phyloP scores from a whole-genome alignment of 2,797 vertebrate genomes.

The Lacerta bilineata region DNA sequence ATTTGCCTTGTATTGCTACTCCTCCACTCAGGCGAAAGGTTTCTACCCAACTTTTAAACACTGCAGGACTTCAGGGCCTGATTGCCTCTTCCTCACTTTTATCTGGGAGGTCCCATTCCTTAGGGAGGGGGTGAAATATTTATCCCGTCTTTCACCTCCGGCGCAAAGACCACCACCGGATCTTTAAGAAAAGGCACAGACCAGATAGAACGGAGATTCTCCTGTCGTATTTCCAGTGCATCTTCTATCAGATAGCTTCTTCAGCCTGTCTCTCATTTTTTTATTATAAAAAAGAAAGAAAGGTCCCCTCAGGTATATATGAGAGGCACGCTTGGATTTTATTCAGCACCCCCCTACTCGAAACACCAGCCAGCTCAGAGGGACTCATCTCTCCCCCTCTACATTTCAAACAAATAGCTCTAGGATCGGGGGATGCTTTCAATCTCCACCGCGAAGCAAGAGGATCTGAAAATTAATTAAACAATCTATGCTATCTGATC shows the following conservation, averaged over 20 bases:
- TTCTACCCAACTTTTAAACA: constrained; percentile 72
- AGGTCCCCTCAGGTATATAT: background rate
- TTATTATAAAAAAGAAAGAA: background rate
- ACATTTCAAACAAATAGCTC: background rate
- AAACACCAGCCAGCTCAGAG: background rate
- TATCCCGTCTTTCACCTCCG: constrained; percentile 66
- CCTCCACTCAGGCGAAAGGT: constrained; percentile 65
- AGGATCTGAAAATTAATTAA: constrained; percentile 63
- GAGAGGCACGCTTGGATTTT: background rate
- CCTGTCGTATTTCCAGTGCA: background rate
- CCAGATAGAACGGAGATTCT: background rate
- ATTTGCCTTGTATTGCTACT: constrained; percentile 71
- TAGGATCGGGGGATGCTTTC: background rate
- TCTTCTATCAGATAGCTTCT: constrained; percentile 7
- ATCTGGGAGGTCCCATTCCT: constrained; percentile 62
- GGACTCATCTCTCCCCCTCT: background rate
- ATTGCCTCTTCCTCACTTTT: constrained; percentile 57
- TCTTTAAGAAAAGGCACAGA: background rate
- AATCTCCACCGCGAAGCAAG: constrained; percentile 5
- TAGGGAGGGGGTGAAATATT: constrained; percentile 72
- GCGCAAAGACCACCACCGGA: constrained; percentile 51
- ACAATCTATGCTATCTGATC: constrained; percentile 47
- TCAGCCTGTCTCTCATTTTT: constrained; percentile 21
- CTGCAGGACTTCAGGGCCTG: constrained; percentile 70
- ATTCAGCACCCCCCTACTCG: background rate